Evolutionary conservation across 2,888 invertebrate species (phyloP).

Genomic region (Scaptomyza parva): DNA sequence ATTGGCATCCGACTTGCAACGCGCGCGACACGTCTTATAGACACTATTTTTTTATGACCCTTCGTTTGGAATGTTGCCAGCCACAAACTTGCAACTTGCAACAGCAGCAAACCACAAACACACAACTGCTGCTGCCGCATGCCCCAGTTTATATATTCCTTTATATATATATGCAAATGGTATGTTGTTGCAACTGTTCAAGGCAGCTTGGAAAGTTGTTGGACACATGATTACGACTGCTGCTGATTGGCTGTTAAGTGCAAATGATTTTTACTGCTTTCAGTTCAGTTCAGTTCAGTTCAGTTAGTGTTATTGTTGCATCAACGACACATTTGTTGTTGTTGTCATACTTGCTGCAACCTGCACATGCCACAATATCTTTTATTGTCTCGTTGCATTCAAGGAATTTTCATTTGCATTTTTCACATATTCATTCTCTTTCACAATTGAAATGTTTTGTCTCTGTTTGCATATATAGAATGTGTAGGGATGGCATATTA

Average conservation of each 20-base stretch:
- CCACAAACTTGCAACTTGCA: constrained; percentile 9
- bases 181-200: constrained; percentile 7
- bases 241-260: constrained; percentile 66
- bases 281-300: constrained; percentile 7
- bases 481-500: background rate
- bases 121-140: constrained; percentile 1
- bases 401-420: constrained; percentile 31
- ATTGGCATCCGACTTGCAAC: constrained; percentile 58
- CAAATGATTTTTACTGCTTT: constrained; percentile 45
- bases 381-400: constrained; percentile 30
- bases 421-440: constrained; percentile 53
- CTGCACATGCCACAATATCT: constrained; percentile 10
- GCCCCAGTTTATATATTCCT: background rate
- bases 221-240: constrained; percentile 34
- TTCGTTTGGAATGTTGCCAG: constrained; percentile 54
- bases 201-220: constrained; percentile 14
- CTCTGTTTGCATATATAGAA: background rate
- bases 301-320: constrained; percentile 22
- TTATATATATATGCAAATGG: constrained; percentile 21
- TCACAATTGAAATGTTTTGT: constrained; percentile 40
- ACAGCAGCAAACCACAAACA: background rate
- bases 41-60: constrained; percentile 40
- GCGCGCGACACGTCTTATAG: constrained; percentile 47
- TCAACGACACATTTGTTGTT: background rate
- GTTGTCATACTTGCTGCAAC: background rate